Evolutionary conservation across 2,113 vertebrate species (phyloP).

Genomic region (Erythrolamprus reginae): DNA sequence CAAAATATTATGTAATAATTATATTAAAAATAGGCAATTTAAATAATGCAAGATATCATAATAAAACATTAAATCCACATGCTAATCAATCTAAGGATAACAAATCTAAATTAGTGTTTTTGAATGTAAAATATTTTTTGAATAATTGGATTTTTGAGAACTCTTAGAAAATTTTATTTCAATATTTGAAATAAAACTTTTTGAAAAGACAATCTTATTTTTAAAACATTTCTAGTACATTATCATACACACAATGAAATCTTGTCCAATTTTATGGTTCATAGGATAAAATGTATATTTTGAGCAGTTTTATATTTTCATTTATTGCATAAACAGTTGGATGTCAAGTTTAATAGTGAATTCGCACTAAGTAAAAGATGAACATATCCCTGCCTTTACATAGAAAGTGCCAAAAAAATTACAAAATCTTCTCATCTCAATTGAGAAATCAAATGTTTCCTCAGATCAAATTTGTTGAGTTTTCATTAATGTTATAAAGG

Average conservation of each 20-base stretch:
- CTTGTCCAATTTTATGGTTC: neutral
- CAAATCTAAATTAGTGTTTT: conserved; percentile 3
- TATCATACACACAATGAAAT: neutral
- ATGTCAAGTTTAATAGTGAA: neutral
- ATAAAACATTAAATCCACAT: neutral
- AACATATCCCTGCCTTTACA: neutral
- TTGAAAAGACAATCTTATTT: neutral
- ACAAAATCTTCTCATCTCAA: neutral
- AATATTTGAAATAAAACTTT: neutral
- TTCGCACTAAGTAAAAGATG: neutral
- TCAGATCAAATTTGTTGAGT: neutral
- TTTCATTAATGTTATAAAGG: neutral
- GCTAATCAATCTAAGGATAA: neutral
- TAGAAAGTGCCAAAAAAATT: neutral
- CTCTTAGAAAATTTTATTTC: conserved; percentile 10
- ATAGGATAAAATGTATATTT: neutral
- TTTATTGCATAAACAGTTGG: neutral
- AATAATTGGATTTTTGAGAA: conserved; percentile 19
- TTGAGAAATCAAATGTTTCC: neutral
- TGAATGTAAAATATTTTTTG: neutral
- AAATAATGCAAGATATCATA: conserved; percentile 8
- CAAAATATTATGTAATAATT: conserved; percentile 13
- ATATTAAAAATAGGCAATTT: neutral
- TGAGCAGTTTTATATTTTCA: neutral
- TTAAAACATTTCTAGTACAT: neutral